Evolutionary conservation across 2,888 invertebrate species (phyloP).

Genomic region (Acronicta psi): DNA sequence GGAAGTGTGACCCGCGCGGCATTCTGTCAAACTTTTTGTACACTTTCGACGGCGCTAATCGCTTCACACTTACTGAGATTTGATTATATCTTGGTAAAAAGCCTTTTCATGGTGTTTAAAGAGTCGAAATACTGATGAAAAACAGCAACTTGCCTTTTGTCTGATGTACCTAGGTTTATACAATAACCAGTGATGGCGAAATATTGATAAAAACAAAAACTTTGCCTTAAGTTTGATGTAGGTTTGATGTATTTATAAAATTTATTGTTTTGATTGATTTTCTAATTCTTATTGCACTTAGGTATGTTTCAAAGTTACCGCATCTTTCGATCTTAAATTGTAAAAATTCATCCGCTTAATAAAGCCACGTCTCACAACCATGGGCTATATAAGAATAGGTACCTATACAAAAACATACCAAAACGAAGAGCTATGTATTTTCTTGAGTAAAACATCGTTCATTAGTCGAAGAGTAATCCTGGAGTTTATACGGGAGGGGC

Average conservation of each 20-base stretch:
- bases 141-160: too few relatives aligned
- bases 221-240: too few relatives aligned
- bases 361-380: conserved; percentile 42
- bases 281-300: too few relatives aligned
- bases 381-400: conserved; percentile 37
- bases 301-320: too few relatives aligned
- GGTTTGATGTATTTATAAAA: too few relatives aligned
- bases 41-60: conserved; percentile 73
- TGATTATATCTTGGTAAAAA: conserved; percentile 21
- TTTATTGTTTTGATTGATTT: too few relatives aligned
- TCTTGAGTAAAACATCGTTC: conserved; percentile 59
- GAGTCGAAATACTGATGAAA: too few relatives aligned
- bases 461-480: conserved; percentile 71
- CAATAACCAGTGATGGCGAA: too few relatives aligned
- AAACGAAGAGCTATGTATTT: conserved; percentile 52
- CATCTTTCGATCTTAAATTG: too few relatives aligned
- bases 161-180: too few relatives aligned
- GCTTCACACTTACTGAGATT: conserved; percentile 60
- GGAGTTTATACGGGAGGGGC: conserved; percentile 78
- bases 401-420: conserved; percentile 45
- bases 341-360: conserved; percentile 6
- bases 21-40: conserved; percentile 73
- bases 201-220: too few relatives aligned
- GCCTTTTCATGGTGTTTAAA: too few relatives aligned
- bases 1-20: conserved; percentile 74